Evolutionary conservation across 2,888 invertebrate species (phyloP).

Genomic region (Ophraella communa): DNA sequence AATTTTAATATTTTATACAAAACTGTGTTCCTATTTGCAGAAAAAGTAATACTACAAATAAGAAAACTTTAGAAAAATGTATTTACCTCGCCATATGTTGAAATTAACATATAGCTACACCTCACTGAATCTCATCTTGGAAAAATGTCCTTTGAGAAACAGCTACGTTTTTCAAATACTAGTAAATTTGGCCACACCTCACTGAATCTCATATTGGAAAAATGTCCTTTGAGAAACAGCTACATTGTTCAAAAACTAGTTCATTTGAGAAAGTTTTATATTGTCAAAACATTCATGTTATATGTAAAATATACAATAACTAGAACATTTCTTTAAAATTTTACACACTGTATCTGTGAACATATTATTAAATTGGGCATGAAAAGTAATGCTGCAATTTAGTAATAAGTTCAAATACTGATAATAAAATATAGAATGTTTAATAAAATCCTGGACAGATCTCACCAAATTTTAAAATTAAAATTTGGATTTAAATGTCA

Average conservation of each 20-base stretch:
- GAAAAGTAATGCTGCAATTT: neutral
- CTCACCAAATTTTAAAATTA: neutral
- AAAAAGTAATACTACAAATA: neutral
- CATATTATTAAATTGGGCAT: neutral
- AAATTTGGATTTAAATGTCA: constrained; percentile 10
- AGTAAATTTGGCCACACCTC: no score
- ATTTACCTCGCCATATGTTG: constrained; percentile 14
- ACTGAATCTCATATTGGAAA: no score
- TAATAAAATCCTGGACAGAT: neutral
- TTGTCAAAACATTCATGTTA: neutral
- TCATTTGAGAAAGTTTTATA: no score
- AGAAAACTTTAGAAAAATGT: neutral
- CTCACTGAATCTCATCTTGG: neutral
- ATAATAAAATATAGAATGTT: no score
- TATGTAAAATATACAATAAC: neutral
- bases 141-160: neutral
- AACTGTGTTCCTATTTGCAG: neutral
- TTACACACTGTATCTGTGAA: neutral
- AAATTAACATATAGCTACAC: constrained; percentile 11
- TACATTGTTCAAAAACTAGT: no score
- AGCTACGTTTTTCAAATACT: neutral
- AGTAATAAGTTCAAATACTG: neutral
- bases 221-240: no score
- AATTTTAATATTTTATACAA: neutral
- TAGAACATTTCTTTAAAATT: neutral